phyloP scores from a whole-genome alignment of 2,888 invertebrate genomes.

The Drosophila ustulata region DNA sequence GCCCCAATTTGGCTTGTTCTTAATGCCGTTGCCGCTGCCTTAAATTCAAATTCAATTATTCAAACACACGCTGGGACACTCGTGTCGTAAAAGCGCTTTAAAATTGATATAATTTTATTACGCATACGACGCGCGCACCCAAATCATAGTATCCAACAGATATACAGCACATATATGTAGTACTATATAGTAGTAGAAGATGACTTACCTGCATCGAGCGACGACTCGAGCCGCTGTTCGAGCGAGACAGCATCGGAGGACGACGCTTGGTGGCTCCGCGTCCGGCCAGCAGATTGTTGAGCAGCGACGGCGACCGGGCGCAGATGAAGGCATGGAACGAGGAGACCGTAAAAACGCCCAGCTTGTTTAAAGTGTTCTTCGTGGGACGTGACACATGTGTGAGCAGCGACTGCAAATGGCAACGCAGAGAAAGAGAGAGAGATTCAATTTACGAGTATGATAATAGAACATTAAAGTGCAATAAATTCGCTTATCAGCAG shows the following conservation, averaged over 20 bases:
- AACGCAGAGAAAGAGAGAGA: not conserved
- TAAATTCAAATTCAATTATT: conserved; percentile 75
- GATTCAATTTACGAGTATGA: conserved; percentile 15
- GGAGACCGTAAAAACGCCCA: conserved; percentile 98
- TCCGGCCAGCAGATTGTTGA: conserved; percentile 96
- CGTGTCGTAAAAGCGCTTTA: conserved; percentile 60
- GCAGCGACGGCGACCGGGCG: conserved; percentile 96
- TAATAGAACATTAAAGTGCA: conserved; percentile 32
- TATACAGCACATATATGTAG: not conserved
- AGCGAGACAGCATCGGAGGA: conserved; percentile 95
- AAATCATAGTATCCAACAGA: conserved; percentile 3
- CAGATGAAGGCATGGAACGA: conserved; percentile 99
- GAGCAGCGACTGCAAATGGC: conserved; percentile 91
- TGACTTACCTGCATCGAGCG: conserved; percentile 92
- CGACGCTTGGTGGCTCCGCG: conserved; percentile 95
- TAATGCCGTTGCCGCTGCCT: conserved; percentile 74
- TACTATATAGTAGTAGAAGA: too few species aligned
- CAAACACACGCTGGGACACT: conserved; percentile 37
- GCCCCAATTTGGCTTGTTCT: conserved; percentile 74
- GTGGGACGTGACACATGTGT: conserved; percentile 98
- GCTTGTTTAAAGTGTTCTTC: conserved; percentile 96
- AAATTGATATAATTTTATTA: conserved; percentile 76
- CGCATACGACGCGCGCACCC: conserved; percentile 57
- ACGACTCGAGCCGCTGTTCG: conserved; percentile 94
- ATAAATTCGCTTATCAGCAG: conserved; percentile 21